These are phyloP conservation scores for Chymomyza caudatula DNA, from an alignment of 2,888 invertebrate species.

Conservation along the genomic window DNA sequence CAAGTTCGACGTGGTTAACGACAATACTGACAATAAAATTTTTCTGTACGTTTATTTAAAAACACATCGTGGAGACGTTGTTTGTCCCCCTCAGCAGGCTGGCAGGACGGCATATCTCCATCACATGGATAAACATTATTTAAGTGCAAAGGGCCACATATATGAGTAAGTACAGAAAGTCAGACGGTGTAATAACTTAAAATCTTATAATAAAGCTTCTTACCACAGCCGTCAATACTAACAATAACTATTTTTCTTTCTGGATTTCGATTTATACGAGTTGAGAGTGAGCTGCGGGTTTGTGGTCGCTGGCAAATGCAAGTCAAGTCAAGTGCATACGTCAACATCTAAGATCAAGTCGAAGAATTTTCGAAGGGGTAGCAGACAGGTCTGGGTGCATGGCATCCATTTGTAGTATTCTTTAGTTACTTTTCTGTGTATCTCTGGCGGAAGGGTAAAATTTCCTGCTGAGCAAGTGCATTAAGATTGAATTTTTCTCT, in stretches of 20 bases:
- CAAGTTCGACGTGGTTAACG: too few species aligned
- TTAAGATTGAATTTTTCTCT: slow-evolving; percentile 62
- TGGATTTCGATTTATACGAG: slow-evolving; percentile 54
- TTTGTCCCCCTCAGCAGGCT: background rate
- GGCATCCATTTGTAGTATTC: slow-evolving; percentile 20
- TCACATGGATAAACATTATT: slow-evolving; percentile 37
- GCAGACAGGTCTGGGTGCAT: slow-evolving; percentile 20
- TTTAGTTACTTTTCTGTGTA: slow-evolving; percentile 44
- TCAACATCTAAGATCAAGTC: slow-evolving; percentile 24
- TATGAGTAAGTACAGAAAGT: slow-evolving; percentile 47
- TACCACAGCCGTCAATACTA: slow-evolving; percentile 38
- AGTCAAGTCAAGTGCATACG: slow-evolving; percentile 71
- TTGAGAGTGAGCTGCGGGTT: slow-evolving; percentile 44
- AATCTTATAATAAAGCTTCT: slow-evolving; percentile 71
- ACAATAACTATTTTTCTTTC: slow-evolving; percentile 46
- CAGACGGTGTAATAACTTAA: slow-evolving; percentile 59
- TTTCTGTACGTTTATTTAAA: too few species aligned
- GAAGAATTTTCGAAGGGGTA: background rate
- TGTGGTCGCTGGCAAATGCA: slow-evolving; percentile 48
- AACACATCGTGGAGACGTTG: background rate
- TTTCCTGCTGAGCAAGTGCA: slow-evolving; percentile 48
- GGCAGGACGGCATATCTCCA: background rate
- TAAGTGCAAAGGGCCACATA: slow-evolving; percentile 42
- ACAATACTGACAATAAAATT: too few species aligned
- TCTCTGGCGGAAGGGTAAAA: slow-evolving; percentile 5